phyloP scores from a whole-genome alignment of 2,888 invertebrate genomes.

The Tanytarsus gracilentus region DNA sequence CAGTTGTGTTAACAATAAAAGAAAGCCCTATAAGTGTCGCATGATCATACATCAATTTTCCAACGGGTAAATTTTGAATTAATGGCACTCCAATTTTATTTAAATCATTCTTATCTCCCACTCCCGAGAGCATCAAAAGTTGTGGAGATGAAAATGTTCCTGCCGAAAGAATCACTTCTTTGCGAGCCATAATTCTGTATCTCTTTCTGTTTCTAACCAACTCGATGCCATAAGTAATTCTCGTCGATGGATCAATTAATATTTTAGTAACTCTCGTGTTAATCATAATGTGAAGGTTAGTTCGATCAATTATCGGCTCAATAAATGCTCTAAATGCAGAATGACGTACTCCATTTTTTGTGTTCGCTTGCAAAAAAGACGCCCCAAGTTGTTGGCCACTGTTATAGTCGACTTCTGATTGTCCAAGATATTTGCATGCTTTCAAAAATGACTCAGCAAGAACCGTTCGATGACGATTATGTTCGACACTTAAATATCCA shows the following conservation, averaged over 20 bases:
- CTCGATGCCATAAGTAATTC: conserved; percentile 59
- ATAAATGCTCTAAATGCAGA: conserved; percentile 59
- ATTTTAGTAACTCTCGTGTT: conserved; percentile 56
- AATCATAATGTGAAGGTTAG: conserved; percentile 60
- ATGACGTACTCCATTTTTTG: conserved; percentile 51
- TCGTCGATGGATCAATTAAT: conserved; percentile 53
- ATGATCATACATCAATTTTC: conserved; percentile 55
- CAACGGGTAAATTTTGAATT: conserved; percentile 57
- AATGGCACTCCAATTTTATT: conserved; percentile 49
- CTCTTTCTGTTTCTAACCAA: conserved; percentile 48
- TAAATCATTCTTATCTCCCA: conserved; percentile 50
- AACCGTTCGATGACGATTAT: conserved; percentile 48
- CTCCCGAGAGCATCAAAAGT: conserved; percentile 76
- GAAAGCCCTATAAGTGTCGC: conserved; percentile 48
- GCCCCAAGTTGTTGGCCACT: conserved; percentile 55
- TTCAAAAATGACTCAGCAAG: conserved; percentile 49
- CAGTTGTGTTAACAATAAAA: conserved; percentile 43
- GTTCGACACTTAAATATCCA: conserved; percentile 54
- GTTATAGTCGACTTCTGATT: conserved; percentile 61
- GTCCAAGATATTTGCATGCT: conserved; percentile 57
- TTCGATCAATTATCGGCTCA: conserved; percentile 47
- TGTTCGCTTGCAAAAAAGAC: conserved; percentile 55
- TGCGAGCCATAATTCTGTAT: conserved; percentile 51
- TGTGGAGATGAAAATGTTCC: conserved; percentile 86
- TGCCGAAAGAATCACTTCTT: conserved; percentile 76